Evolutionary conservation across 1,140 invertebrate species (phyloP).

Genomic region (Drosophila repletoides): DNA sequence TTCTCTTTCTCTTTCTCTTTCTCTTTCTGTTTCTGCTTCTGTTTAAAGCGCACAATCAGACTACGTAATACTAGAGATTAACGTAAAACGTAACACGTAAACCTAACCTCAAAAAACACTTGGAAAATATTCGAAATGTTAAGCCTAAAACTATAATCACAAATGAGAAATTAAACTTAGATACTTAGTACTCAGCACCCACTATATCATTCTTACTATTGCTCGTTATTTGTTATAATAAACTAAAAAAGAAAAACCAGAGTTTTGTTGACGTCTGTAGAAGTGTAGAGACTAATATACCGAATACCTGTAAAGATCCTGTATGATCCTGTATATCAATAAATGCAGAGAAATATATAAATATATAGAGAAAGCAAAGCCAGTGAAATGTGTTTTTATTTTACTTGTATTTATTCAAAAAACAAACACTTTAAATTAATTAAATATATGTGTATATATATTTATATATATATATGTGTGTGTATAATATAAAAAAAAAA

Average conservation of each 20-base stretch:
- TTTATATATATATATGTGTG: slow-evolving; percentile 12
- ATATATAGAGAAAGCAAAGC: slow-evolving; percentile 1
- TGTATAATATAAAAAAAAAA: slow-evolving; percentile 38
- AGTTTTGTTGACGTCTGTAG: no score
- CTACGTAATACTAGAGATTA: slow-evolving; percentile 9
- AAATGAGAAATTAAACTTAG: no score
- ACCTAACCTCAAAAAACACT: no score
- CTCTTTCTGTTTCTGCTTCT: slow-evolving; percentile 12
- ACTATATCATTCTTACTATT: slow-evolving; percentile 39
- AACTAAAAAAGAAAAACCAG: slow-evolving; percentile 14
- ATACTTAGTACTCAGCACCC: no score
- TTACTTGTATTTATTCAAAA: slow-evolving; percentile 70
- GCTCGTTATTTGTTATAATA: slow-evolving; percentile 66
- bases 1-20: background rate
- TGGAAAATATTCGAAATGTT: no score
- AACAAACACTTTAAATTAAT: slow-evolving; percentile 37
- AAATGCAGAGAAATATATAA: no score
- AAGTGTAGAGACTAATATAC: no score
- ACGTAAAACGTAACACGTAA: slow-evolving; percentile 2
- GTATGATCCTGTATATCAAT: no score
- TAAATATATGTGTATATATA: slow-evolving; percentile 14
- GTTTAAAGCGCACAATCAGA: slow-evolving; percentile 22
- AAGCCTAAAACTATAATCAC: no score
- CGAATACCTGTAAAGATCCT: no score
- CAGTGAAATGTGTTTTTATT: slow-evolving; percentile 45